Percentiles rank a stretch among this genome's conserved stretches.
Conservation (phyloP, 2,888 invertebrate species). For the Villa cingulata region DNA sequence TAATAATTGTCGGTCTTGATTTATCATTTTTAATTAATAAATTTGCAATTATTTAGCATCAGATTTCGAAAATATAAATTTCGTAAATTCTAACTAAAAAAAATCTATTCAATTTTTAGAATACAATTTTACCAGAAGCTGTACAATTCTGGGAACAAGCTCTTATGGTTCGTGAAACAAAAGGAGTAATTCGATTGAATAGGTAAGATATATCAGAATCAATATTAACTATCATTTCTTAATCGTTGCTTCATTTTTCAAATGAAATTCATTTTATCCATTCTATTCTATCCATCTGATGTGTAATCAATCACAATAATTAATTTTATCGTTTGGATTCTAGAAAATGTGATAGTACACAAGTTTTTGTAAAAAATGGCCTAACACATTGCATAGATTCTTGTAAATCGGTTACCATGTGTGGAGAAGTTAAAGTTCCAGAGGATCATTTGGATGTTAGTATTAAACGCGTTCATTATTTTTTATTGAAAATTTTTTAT, state of each 20-base stretch:
- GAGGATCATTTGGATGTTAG: conserved; percentile 85
- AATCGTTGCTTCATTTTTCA: too few species aligned
- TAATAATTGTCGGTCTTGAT: too few species aligned
- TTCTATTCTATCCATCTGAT: too few species aligned
- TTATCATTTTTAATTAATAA: conserved; percentile 12
- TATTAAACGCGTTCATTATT: conserved; percentile 15
- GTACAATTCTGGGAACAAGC: conserved; percentile 90
- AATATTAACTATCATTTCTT: too few species aligned
- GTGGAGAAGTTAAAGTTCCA: conserved; percentile 91
- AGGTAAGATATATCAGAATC: too few species aligned
- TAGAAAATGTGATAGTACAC: conserved; percentile 79
- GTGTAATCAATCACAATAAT: too few species aligned
- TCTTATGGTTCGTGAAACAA: conserved; percentile 75
- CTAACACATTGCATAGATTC: conserved; percentile 76
- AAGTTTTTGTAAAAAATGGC: conserved; percentile 72
- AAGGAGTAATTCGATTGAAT: conserved; percentile 72
- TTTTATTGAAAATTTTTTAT: neutral
- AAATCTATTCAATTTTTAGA: conserved; percentile 39
- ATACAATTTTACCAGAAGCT: conserved; percentile 80
- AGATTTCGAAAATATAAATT: neutral
- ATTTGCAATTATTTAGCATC: too few species aligned
- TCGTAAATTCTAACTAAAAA: neutral
- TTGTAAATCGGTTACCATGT: conserved; percentile 75
- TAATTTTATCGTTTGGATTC: too few species aligned
- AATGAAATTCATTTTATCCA: too few species aligned